Evolutionary conservation across 2,113 vertebrate genomes (phyloP).

Genomic region (Struthio camelus): DNA sequence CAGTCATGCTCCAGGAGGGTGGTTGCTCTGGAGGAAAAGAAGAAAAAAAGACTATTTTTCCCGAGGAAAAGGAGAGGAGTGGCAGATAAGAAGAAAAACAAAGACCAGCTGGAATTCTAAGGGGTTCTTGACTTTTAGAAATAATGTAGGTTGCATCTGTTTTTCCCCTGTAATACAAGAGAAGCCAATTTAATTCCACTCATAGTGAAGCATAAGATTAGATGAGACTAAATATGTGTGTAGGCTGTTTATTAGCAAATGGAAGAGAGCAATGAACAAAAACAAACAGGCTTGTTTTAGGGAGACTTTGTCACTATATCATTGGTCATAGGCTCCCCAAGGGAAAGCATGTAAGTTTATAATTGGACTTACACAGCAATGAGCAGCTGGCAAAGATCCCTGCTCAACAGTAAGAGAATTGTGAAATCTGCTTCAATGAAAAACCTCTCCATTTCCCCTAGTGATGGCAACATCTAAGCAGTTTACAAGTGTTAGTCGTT

Average conservation of each 20-base stretch:
- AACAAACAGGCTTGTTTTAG: slow-evolving; percentile 56
- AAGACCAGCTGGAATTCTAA: not conserved
- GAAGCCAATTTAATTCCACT: slow-evolving; percentile 16
- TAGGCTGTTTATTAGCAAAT: slow-evolving; percentile 61
- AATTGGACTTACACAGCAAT: not conserved
- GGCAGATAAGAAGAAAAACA: not conserved
- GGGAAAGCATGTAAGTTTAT: not conserved
- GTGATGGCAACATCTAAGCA: not conserved
- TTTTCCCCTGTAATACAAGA: not conserved
- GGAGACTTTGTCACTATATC: slow-evolving; percentile 18
- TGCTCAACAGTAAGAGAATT: not conserved
- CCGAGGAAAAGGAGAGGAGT: not conserved
- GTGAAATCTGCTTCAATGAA: not conserved
- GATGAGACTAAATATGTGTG: slow-evolving; percentile 28
- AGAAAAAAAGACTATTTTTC: not conserved
- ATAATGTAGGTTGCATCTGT: not conserved
- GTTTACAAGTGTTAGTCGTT: not conserved
- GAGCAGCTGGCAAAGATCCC: not conserved
- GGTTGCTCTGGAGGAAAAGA: not conserved
- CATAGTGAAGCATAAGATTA: slow-evolving; percentile 24
- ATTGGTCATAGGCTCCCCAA: not conserved
- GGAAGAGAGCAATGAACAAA: slow-evolving; percentile 27
- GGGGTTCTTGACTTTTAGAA: slow-evolving; percentile 12
- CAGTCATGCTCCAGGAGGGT: not conserved
- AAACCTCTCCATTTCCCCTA: rapidly evolving